Conservation (phyloP, 2,888 invertebrate species). For the Venusia cambrica region DNA sequence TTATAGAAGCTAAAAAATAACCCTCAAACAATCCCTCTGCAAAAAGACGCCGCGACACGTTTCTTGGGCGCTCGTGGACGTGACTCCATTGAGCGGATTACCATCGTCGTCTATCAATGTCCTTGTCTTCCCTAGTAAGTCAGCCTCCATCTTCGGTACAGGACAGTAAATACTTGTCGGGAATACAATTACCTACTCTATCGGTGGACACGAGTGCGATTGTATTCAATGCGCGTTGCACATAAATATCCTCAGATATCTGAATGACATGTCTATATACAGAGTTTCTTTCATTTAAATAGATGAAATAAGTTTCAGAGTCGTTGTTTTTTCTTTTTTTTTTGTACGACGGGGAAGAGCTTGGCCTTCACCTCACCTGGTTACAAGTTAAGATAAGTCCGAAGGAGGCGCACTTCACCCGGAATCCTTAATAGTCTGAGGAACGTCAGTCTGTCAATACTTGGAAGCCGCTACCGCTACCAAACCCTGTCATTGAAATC, state of each 20-base stretch:
- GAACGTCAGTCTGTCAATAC: too few relatives aligned
- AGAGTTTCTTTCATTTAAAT: slow-evolving; percentile 17
- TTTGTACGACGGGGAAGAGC: too few relatives aligned
- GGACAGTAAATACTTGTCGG: slow-evolving; percentile 54
- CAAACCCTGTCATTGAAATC: neutral
- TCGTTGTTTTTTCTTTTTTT: too few relatives aligned
- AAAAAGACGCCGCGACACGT: slow-evolving; percentile 46
- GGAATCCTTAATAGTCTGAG: too few relatives aligned
- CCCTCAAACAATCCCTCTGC: slow-evolving; percentile 50
- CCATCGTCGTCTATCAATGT: slow-evolving; percentile 42
- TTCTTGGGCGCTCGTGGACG: slow-evolving; percentile 39
- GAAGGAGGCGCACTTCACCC: too few relatives aligned
- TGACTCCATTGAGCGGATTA: slow-evolving; percentile 57
- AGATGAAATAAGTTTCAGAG: slow-evolving; percentile 9
- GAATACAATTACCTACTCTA: slow-evolving; percentile 47
- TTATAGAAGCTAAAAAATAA: slow-evolving; percentile 54
- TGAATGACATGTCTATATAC: slow-evolving; percentile 16
- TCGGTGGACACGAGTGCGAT: slow-evolving; percentile 44
- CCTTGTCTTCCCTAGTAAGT: slow-evolving; percentile 55
- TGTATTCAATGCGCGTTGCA: slow-evolving; percentile 54
- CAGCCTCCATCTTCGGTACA: slow-evolving; percentile 44
- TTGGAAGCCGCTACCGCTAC: too few relatives aligned
- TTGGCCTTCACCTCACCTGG: too few relatives aligned
- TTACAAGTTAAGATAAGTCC: too few relatives aligned
- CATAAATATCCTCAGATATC: slow-evolving; percentile 30